A percentile compares a stretch with the other conserved stretches of the same genome.
These are phyloP conservation scores for Parambassis ranga DNA, from an alignment of 2,797 vertebrate species.

Conservation along the genomic window DNA sequence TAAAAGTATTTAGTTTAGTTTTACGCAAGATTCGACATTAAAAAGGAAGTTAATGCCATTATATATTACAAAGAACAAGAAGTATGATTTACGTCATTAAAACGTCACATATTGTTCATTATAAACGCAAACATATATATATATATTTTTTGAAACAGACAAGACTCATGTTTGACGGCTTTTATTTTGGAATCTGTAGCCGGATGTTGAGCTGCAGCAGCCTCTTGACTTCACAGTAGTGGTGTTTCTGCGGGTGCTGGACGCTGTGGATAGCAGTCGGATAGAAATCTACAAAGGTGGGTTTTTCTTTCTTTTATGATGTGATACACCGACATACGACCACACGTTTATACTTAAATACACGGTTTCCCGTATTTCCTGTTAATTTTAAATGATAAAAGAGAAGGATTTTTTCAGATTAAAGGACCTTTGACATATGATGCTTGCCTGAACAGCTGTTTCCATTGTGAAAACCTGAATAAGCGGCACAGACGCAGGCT, in stretches of 20 bases:
- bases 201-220: slow-evolving; percentile 2
- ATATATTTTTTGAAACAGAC: no score
- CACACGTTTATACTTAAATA: neutral
- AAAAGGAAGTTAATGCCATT: no score
- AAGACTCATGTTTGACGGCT: no score
- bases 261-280: slow-evolving; percentile 73
- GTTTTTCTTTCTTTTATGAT: slow-evolving; percentile 35
- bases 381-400: neutral
- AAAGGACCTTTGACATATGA: slow-evolving; percentile 30
- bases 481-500: neutral
- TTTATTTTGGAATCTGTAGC: slow-evolving; percentile 27
- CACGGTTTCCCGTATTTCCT: rapidly evolving
- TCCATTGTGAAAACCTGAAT: slow-evolving; percentile 29
- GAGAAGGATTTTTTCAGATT: slow-evolving; percentile 1
- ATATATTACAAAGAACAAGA: no score
- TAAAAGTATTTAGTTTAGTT: slow-evolving; percentile 5
- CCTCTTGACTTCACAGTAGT: slow-evolving; percentile 25
- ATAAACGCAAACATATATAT: no score
- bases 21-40: no score
- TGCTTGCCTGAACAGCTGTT: slow-evolving; percentile 52
- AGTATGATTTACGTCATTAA: no score
- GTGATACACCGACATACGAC: neutral
- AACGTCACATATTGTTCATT: no score
- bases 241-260: slow-evolving; percentile 74
- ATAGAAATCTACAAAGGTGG: slow-evolving; percentile 75